Percentiles rank a stretch among this genome's conserved stretches.
Conservation (phyloP, 2,888 invertebrate species). For the Anarsia innoxiella region DNA sequence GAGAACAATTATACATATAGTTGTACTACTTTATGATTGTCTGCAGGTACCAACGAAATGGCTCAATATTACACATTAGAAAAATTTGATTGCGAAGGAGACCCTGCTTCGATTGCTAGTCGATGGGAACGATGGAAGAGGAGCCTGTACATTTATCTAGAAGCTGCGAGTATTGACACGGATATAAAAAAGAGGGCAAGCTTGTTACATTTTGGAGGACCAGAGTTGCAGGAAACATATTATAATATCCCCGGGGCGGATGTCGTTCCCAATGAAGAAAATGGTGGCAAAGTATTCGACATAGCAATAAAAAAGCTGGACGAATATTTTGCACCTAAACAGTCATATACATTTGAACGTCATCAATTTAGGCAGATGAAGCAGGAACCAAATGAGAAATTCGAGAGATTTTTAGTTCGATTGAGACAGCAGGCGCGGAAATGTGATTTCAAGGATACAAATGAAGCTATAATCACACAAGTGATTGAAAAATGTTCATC, state of each 20-base stretch:
- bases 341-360: neutral
- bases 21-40: no score
- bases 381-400: neutral
- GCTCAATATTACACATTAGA: no score
- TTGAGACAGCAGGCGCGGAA: neutral
- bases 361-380: neutral
- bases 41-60: no score
- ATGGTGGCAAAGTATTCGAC: neutral
- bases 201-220: slow-evolving; percentile 11
- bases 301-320: neutral
- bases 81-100: slow-evolving; percentile 14
- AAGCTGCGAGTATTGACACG: neutral
- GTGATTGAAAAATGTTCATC: neutral
- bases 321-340: neutral
- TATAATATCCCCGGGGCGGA: slow-evolving; percentile 10
- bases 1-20: no score
- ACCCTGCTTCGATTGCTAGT: slow-evolving; percentile 8
- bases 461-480: neutral
- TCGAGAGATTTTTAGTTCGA: neutral
- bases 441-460: neutral
- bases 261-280: neutral
- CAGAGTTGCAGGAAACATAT: slow-evolving; percentile 10
- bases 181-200: slow-evolving; percentile 5
- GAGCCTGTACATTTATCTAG: slow-evolving; percentile 4
- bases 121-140: slow-evolving; percentile 14